These are phyloP conservation scores for Smithornis capensis DNA, from an alignment of 2,113 vertebrate genomes.

Conservation along the genomic window DNA sequence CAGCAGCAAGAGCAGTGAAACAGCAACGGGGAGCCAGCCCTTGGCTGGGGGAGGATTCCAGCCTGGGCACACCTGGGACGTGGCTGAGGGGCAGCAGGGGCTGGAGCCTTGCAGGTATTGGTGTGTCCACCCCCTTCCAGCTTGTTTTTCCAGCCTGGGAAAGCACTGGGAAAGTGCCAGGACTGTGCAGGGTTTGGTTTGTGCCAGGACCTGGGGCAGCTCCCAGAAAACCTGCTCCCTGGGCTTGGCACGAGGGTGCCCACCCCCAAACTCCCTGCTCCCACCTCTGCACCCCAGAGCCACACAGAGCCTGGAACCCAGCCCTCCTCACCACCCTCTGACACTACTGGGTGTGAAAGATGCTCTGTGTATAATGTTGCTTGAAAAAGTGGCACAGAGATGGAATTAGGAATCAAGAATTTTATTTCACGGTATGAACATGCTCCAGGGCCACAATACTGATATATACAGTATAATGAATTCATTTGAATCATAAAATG, in stretches of 20 bases:
- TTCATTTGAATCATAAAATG: conserved; percentile 47
- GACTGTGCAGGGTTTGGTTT: not conserved
- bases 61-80: not conserved
- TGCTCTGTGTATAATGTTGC: fast-evolving
- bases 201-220: not conserved
- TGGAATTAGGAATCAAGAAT: not conserved
- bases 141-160: not conserved
- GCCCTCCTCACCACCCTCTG: not conserved
- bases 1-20: not conserved
- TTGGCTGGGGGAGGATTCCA: not conserved
- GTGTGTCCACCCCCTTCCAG: not conserved
- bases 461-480: conserved; percentile 65
- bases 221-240: not conserved
- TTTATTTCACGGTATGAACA: conserved; percentile 76
- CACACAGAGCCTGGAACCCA: too few relatives aligned
- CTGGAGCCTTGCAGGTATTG: not conserved
- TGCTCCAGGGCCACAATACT: conserved; percentile 63
- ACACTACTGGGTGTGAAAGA: fast-evolving
- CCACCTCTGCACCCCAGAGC: not conserved
- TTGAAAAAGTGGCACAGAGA: not conserved
- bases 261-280: fast-evolving
- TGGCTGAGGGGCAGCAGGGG: too few relatives aligned
- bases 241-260: not conserved
- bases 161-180: not conserved
- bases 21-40: not conserved